Percentiles rank a stretch among this genome's conserved stretches.
phyloP scores from a whole-genome alignment of 2,113 vertebrate species.

The Podiceps cristatus region DNA sequence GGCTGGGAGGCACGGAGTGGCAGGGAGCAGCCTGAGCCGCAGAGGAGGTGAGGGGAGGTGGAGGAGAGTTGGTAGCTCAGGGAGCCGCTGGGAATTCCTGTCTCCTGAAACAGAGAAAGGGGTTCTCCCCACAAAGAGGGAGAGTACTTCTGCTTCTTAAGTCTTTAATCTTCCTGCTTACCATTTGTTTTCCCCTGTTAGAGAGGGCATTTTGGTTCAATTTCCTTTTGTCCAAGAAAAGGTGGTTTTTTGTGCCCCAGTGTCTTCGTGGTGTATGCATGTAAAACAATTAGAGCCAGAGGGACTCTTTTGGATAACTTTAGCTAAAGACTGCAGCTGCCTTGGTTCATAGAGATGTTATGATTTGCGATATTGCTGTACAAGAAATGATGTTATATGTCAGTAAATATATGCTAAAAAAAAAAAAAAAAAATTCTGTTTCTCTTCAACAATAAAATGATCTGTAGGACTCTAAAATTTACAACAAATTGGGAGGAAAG shows the following conservation, averaged over 20 bases:
- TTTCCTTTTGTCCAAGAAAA: neutral
- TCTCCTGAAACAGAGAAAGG: neutral
- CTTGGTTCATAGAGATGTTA: neutral
- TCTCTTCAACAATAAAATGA: neutral
- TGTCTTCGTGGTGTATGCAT: neutral
- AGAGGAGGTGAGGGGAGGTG: neutral
- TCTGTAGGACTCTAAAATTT: neutral
- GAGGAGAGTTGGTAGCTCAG: neutral
- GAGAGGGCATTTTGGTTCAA: neutral
- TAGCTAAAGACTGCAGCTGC: neutral
- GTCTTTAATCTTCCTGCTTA: neutral
- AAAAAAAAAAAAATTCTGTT: neutral
- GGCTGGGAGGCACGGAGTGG: rapidly evolving
- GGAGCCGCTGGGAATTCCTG: neutral
- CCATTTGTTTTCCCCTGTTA: neutral
- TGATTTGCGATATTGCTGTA: neutral
- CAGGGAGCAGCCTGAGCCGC: neutral
- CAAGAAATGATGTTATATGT: neutral
- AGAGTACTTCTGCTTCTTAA: neutral
- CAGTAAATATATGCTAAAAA: neutral
- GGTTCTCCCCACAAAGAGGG: neutral
- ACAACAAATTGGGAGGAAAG: neutral
- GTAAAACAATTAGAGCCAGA: neutral
- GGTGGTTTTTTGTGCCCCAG: rapidly evolving
- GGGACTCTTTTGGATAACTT: neutral